Conservation (phyloP, 2,888 invertebrate species). For the Listrodromus nycthemerus region DNA sequence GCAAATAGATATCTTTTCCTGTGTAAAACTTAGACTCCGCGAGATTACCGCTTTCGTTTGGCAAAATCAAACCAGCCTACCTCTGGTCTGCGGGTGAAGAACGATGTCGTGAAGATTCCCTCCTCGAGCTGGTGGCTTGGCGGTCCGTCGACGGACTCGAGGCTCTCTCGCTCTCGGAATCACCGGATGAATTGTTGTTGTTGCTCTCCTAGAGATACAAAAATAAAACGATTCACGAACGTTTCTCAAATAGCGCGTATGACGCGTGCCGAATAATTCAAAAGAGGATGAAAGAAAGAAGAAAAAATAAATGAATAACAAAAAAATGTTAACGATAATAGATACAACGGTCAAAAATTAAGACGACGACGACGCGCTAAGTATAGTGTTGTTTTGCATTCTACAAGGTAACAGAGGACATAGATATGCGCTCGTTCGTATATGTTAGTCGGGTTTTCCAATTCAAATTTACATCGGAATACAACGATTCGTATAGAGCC, state of each 20-base stretch:
- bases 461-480: conserved; percentile 44
- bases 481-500: background rate
- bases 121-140: conserved; percentile 68
- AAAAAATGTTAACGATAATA: conserved; percentile 19
- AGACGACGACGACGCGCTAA: conserved; percentile 54
- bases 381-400: conserved; percentile 55
- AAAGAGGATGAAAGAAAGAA: conserved; percentile 28
- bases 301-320: conserved; percentile 9
- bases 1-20: conserved; percentile 1
- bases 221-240: conserved; percentile 61
- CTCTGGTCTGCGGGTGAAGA: conserved; percentile 81
- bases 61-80: conserved; percentile 81
- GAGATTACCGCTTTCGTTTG: conserved; percentile 7
- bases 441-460: conserved; percentile 65
- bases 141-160: conserved; percentile 74
- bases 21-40: conserved; percentile 12
- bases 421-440: conserved; percentile 55
- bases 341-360: conserved; percentile 55
- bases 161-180: conserved; percentile 78
- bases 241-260: conserved; percentile 8
- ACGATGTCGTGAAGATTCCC: conserved; percentile 75
- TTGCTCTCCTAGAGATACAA: conserved; percentile 82
- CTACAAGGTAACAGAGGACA: conserved; percentile 46
- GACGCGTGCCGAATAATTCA: conserved; percentile 37
- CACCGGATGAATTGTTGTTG: conserved; percentile 82